Percentiles rank a stretch among this genome's conserved stretches.
phyloP scores from a whole-genome alignment of 2,113 vertebrate species.

The Platysteira castanea region DNA sequence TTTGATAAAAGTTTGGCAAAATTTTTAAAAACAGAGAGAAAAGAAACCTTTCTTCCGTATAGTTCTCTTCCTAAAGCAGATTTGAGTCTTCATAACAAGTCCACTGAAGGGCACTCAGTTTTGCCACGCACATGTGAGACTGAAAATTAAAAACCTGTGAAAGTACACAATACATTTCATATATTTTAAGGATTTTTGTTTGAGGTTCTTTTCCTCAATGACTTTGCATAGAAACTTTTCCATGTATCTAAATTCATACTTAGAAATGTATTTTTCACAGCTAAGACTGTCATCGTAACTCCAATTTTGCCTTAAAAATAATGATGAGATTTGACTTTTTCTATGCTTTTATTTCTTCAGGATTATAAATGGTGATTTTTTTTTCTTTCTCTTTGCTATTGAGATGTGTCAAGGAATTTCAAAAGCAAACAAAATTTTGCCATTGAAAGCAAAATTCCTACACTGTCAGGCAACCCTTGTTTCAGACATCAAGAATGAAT shows the following conservation, averaged over 20 bases:
- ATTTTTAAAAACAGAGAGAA: not conserved
- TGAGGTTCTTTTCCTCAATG: not conserved
- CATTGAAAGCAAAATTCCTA: constrained; percentile 50
- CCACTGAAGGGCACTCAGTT: not conserved
- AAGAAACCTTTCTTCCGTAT: not conserved
- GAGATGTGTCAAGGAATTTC: constrained; percentile 39
- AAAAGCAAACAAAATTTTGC: constrained; percentile 47
- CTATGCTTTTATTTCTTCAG: not conserved
- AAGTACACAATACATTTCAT: not conserved
- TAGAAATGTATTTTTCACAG: not conserved
- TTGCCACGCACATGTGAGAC: not conserved
- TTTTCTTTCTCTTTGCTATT: constrained; percentile 49
- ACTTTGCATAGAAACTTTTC: not conserved
- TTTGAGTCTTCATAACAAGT: not conserved
- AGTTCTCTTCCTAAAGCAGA: not conserved
- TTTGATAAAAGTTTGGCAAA: not conserved
- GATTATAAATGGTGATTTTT: not conserved
- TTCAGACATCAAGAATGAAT: constrained; percentile 42
- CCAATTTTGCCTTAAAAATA: not conserved
- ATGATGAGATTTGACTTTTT: not conserved
- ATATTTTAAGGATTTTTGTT: not conserved
- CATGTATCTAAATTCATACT: not conserved
- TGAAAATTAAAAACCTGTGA: not conserved
- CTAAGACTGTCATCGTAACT: not conserved
- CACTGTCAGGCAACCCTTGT: constrained; percentile 25